Base-by-base conservation (phyloP, 2,888 invertebrate species). In the Blastobasis adustella region DNA sequence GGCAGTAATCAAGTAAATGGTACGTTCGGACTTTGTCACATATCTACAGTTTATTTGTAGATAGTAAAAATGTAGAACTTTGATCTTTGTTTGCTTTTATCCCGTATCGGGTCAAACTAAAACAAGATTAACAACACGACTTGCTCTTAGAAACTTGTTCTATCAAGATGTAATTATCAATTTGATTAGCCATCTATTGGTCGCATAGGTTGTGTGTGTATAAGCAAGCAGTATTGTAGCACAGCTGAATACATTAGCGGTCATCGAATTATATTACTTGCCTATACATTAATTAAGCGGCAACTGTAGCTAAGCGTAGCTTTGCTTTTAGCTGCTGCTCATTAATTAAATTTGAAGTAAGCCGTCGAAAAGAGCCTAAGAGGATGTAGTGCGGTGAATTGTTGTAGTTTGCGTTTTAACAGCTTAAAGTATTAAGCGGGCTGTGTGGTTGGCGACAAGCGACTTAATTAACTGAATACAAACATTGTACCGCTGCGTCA, bases 371-470 rank as follows among this genome's bases (percentile, higher is more conserved):
- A 76, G 73, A 74, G 71, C 71, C 74, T 76, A 73, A 73, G 71
- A 69, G 72, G 74, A 76, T 75, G 76, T 72, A 70, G 71, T 69
- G 67, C 71, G 76, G 68, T 69, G 65, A 69, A 73, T 71, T 71
- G 75, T 69, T 72, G 73, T 77, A 80, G 78, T 80, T 79, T 74
- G 70, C 69, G 76, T 78, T 78, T 71, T 75, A 79, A 78, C 68
- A 74, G 79, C 79, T 82, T 79, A 78, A 80, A 75, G 76, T 76
- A 80, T 76, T 77, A 81, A 75, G 73, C 71, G 62, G 66, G 73
- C 78, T 74, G 76, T 71, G 72, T 71, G 69, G 75, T 63, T 65
- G 69, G 68, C 75, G 76, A 79, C 81, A 79, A 81, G 80, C 68
- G 71, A 78, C 77, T 81, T 83, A 81, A 83, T 82, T 81, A 79